A percentile compares a stretch with the other conserved stretches of the same genome.
phyloP scores from a whole-genome alignment of 2,888 invertebrate species.

The Himalopsyche tibetana region DNA sequence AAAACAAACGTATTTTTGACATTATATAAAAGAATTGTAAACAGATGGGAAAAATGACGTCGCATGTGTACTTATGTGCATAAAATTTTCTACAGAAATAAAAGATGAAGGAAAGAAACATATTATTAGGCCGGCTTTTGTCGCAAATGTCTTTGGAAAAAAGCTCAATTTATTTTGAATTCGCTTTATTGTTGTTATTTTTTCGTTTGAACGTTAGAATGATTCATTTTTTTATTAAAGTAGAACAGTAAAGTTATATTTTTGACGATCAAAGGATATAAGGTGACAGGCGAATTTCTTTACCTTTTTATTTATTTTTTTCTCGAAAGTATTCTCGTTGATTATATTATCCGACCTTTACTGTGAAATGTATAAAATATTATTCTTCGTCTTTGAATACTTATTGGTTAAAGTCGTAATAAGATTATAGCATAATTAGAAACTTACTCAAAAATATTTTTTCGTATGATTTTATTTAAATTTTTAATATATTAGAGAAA shows the following conservation, averaged over 20 bases:
- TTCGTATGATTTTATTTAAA: no score
- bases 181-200: conserved; percentile 20
- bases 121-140: conserved; percentile 5
- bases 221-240: conserved; percentile 26
- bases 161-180: conserved; percentile 23
- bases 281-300: conserved; percentile 18
- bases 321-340: not conserved
- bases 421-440: no score
- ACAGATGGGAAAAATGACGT: no score
- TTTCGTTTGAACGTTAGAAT: conserved; percentile 9
- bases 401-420: no score
- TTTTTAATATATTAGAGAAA: no score
- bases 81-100: not conserved
- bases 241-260: conserved; percentile 5
- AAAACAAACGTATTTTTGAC: no score
- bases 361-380: no score
- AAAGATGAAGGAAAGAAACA: not conserved
- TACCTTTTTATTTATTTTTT: not conserved
- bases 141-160: conserved; percentile 7
- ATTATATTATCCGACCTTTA: not conserved
- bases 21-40: no score
- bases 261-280: conserved; percentile 9
- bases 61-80: not conserved
- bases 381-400: no score
- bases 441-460: no score